A percentile compares a stretch with the other conserved stretches of the same genome.
phyloP scores from a whole-genome alignment of 1,140 invertebrate species.

The Littorina saxatilis region DNA sequence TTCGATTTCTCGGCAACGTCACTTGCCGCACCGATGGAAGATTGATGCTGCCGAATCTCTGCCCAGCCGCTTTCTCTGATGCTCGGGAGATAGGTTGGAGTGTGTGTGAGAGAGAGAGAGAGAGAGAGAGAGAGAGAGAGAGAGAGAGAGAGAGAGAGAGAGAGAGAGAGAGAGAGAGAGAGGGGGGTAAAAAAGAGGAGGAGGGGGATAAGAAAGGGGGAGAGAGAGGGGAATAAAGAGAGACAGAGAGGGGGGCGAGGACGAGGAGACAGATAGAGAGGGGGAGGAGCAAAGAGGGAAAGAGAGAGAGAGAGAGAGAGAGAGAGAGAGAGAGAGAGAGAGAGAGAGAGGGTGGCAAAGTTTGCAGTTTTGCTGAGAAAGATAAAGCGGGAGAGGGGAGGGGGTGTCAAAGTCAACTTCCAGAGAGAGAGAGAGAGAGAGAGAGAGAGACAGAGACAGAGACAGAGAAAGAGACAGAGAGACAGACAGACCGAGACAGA shows the following conservation, averaged over 20 bases:
- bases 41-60: slow-evolving; percentile 21
- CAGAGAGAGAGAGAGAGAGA: slow-evolving; percentile 31
- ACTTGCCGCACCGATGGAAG: slow-evolving; percentile 33
- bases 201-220: too few species aligned
- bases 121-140: slow-evolving; percentile 6
- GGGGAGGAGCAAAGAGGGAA: background rate
- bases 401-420: too few species aligned
- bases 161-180: background rate
- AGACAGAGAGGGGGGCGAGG: background rate
- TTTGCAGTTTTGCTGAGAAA: too few species aligned
- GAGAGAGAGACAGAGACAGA: slow-evolving; percentile 16
- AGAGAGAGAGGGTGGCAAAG: background rate
- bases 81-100: background rate
- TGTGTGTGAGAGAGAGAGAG: background rate
- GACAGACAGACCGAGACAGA: too few species aligned
- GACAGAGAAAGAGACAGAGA: slow-evolving; percentile 21
- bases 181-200: background rate
- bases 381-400: slow-evolving; percentile 5
- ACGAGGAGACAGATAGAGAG: background rate
- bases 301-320: slow-evolving; percentile 18
- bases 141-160: slow-evolving; percentile 13
- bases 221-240: too few species aligned
- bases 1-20: slow-evolving; percentile 44
- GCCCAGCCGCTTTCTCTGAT: background rate
- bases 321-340: slow-evolving; percentile 16